phyloP scores from a whole-genome alignment of 2,797 vertebrate genomes.

The Poecilia picta region DNA sequence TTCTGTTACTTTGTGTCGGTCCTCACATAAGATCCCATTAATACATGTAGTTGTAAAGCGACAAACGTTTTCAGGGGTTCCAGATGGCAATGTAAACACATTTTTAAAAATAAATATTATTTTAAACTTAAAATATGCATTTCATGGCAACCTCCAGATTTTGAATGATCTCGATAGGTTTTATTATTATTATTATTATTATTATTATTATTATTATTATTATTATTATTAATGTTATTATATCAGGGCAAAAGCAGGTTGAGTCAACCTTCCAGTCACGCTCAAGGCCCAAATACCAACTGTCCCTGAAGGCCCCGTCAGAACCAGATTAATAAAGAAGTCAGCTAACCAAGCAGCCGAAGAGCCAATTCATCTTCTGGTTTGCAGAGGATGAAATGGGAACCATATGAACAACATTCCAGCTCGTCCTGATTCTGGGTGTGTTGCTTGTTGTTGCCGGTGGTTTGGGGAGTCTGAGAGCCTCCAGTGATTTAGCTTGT shows the following conservation, averaged over 20 bases:
- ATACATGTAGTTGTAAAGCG: not conserved
- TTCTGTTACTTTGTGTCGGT: not conserved
- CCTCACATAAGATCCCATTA: not conserved
- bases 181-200: too few species aligned
- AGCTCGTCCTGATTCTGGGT: conserved; percentile 64
- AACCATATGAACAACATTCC: conserved; percentile 81
- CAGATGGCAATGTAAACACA: not conserved
- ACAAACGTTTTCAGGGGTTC: not conserved
- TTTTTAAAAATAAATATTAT: not conserved
- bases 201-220: not conserved
- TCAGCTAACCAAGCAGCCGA: conserved; percentile 17
- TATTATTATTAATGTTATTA: not conserved
- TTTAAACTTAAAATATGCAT: not conserved
- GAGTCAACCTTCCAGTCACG: not conserved
- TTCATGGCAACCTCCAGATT: not conserved
- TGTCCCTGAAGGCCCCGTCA: not conserved
- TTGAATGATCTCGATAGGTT: too few species aligned
- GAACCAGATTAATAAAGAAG: conserved; percentile 21
- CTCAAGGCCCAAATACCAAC: not conserved
- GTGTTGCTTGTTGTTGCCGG: conserved; percentile 77
- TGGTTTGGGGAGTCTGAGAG: conserved; percentile 79
- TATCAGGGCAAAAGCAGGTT: not conserved
- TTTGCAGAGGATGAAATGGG: conserved; percentile 65
- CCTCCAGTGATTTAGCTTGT: conserved; percentile 68
- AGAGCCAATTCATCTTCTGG: conserved; percentile 29